Percentiles rank a stretch among this genome's conserved stretches.
These are phyloP conservation scores for Papilio aristodemus DNA, from an alignment of 1,140 invertebrate species.

Conservation along the genomic window DNA sequence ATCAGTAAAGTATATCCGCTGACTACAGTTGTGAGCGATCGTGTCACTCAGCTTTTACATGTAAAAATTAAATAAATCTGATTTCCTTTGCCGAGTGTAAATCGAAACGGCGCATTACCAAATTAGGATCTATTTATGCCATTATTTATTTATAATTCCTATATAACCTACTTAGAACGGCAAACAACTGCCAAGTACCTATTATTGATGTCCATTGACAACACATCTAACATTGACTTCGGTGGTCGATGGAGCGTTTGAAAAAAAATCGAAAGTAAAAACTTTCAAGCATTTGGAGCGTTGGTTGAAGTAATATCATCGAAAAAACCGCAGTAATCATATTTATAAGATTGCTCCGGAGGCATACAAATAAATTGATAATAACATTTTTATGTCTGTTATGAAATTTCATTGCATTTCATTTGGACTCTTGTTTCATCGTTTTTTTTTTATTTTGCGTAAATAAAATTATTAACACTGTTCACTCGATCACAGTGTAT, in stretches of 20 bases:
- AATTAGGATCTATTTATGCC: constrained; percentile 13
- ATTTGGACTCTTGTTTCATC: background rate
- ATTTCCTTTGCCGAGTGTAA: constrained; percentile 1
- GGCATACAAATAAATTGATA: constrained; percentile 9
- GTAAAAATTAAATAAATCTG: constrained; percentile 9
- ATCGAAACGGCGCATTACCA: background rate
- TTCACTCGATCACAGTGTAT: background rate
- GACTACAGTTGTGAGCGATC: constrained; percentile 5
- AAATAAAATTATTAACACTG: constrained; percentile 10
- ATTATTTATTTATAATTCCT: constrained; percentile 20
- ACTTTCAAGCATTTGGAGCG: constrained; percentile 20
- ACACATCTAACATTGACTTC: constrained; percentile 22
- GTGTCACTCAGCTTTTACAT: constrained; percentile 21
- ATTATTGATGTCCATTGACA: constrained; percentile 8
- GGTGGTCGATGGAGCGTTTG: constrained; percentile 11
- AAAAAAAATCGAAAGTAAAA: constrained; percentile 27
- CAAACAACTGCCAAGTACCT: constrained; percentile 10
- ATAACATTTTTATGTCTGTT: constrained; percentile 16
- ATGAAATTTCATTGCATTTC: background rate
- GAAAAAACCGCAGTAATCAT: constrained; percentile 19
- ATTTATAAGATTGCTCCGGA: constrained; percentile 15
- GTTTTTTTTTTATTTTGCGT: background rate
- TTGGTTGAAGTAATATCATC: constrained; percentile 13
- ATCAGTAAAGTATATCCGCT: constrained; percentile 22
- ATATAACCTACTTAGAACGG: background rate